These are phyloP conservation scores for Eunapius fragilis DNA, from an alignment of 37 sponge, comb jelly and placozoan species.

Conservation along the genomic window DNA sequence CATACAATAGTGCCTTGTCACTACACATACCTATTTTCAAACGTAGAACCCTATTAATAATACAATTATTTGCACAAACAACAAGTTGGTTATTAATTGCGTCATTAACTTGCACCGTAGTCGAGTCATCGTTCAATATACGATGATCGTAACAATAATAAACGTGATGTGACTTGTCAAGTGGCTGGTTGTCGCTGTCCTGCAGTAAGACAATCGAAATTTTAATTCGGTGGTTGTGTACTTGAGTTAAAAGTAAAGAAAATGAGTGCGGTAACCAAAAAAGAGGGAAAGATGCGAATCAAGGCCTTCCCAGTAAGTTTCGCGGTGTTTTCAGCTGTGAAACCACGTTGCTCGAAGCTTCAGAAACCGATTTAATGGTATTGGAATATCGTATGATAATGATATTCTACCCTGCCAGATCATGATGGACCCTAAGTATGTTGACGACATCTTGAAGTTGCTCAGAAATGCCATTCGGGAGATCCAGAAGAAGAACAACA, in stretches of 20 bases:
- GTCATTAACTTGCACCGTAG: background rate
- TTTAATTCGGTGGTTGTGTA: background rate
- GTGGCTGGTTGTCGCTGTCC: background rate
- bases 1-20: background rate
- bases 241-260: background rate
- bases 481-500: slow-evolving; percentile 99
- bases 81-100: background rate
- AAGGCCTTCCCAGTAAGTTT: slow-evolving; percentile 87
- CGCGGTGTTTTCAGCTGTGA: background rate
- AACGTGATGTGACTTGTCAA: background rate
- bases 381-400: background rate
- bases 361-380: background rate
- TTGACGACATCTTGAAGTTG: slow-evolving; percentile 90
- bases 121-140: background rate
- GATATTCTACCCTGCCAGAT: slow-evolving; percentile 44
- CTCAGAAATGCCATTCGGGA: slow-evolving; percentile 95
- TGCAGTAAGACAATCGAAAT: background rate
- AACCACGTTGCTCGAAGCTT: background rate
- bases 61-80: background rate
- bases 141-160: background rate
- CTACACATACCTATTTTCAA: background rate
- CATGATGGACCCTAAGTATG: slow-evolving; percentile 96
- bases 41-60: too few species aligned
- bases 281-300: slow-evolving; percentile 92
- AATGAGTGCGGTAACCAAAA: slow-evolving; percentile 54